Evolutionary conservation across 2,797 vertebrate species (phyloP).

Genomic region (Sternotherus odoratus): DNA sequence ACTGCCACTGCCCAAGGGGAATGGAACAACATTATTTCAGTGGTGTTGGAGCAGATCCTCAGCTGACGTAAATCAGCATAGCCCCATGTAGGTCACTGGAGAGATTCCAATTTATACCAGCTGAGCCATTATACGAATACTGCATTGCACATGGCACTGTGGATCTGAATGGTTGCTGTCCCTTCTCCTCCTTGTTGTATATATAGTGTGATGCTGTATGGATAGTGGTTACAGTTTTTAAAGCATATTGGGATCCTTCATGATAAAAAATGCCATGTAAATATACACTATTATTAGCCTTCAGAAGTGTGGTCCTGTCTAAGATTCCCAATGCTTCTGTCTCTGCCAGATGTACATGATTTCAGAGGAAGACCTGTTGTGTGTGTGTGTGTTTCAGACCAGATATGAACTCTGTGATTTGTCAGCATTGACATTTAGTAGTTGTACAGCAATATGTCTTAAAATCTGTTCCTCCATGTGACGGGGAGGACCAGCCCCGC

Average conservation of each 20-base stretch:
- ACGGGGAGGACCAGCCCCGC: no score
- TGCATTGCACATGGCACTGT: background rate
- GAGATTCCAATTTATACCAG: background rate
- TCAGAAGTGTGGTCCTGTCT: background rate
- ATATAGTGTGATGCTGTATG: background rate
- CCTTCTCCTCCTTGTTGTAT: background rate
- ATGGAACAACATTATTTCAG: background rate
- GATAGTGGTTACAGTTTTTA: background rate
- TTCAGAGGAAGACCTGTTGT: conserved; percentile 7
- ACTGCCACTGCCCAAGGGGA: background rate
- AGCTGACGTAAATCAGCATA: background rate
- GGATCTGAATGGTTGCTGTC: background rate
- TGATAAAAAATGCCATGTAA: background rate
- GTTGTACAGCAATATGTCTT: conserved; percentile 65
- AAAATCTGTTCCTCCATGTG: conserved; percentile 67
- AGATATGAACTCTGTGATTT: conserved; percentile 57
- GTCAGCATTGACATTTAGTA: conserved; percentile 57
- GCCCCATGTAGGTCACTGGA: background rate
- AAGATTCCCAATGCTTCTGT: conserved; percentile 25
- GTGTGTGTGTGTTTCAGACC: conserved; percentile 35
- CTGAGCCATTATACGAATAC: accelerated
- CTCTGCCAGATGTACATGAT: background rate
- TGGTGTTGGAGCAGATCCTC: background rate
- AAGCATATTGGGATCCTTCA: background rate
- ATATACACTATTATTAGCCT: conserved; percentile 21